Percentiles rank a stretch among this genome's conserved stretches.
phyloP scores from a whole-genome alignment of 2,888 invertebrate genomes.

The Hydraecia micacea region DNA sequence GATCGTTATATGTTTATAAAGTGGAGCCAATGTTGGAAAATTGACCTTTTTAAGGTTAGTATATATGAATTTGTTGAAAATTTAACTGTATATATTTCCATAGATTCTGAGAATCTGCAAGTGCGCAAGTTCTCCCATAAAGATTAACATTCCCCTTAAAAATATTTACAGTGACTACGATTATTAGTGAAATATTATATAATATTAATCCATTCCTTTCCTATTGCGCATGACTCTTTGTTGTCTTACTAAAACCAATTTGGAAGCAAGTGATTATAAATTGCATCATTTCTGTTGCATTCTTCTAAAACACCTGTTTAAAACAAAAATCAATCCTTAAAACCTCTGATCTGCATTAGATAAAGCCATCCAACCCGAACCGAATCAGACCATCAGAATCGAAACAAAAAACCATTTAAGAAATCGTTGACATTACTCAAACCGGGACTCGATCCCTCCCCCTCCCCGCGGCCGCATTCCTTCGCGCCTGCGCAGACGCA shows the following conservation, averaged over 20 bases:
- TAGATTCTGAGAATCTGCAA: background rate
- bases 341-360: slow-evolving; percentile 41
- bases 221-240: background rate
- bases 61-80: background rate
- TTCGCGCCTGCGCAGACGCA: slow-evolving; percentile 76
- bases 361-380: slow-evolving; percentile 57
- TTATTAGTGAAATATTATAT: background rate
- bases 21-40: slow-evolving; percentile 41
- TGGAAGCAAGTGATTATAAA: background rate
- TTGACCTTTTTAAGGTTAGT: slow-evolving; percentile 2
- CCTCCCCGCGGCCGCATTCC: slow-evolving; percentile 78
- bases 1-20: slow-evolving; percentile 43
- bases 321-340: slow-evolving; percentile 25
- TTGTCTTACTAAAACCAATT: background rate
- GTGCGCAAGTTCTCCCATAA: background rate
- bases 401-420: slow-evolving; percentile 65
- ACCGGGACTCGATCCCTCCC: slow-evolving; percentile 54
- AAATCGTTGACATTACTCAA: slow-evolving; percentile 66
- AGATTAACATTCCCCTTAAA: background rate
- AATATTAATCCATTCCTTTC: too few species aligned
- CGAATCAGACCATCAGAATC: slow-evolving; percentile 55
- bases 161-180: background rate
- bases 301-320: slow-evolving; percentile 22
- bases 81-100: background rate
- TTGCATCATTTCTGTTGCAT: background rate